phyloP scores from a whole-genome alignment of 1,140 invertebrate species.

The Steinernema feltiae region DNA sequence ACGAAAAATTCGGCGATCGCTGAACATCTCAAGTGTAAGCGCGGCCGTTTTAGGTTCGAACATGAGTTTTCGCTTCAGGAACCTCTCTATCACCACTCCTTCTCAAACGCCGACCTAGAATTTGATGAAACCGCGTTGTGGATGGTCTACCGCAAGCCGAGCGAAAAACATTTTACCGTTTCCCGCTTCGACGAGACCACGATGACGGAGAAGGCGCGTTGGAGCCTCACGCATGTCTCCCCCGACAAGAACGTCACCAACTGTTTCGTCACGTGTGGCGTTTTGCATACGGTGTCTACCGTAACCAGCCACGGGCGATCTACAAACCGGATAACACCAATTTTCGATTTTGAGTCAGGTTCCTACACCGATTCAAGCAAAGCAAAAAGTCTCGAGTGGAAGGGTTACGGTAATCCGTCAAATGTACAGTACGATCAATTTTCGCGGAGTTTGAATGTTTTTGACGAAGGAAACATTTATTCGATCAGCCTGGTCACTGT shows the following conservation, averaged over 20 bases:
- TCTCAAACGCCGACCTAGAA: not conserved
- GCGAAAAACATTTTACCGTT: not conserved
- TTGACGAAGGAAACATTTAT: slow-evolving; percentile 34
- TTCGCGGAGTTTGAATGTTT: slow-evolving; percentile 32
- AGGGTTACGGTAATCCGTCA: slow-evolving; percentile 20
- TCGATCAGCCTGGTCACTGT: slow-evolving; percentile 21
- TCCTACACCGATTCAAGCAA: not conserved
- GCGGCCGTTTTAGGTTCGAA: not conserved
- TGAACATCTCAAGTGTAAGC: slow-evolving; percentile 33
- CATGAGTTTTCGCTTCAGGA: not conserved
- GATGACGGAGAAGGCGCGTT: not conserved
- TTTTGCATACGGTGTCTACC: not conserved
- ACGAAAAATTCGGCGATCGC: slow-evolving; percentile 21
- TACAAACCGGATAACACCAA: slow-evolving; percentile 24
- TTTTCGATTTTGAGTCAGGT: slow-evolving; percentile 27
- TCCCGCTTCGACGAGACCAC: not conserved
- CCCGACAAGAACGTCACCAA: not conserved
- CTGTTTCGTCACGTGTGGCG: not conserved
- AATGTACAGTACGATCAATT: slow-evolving; percentile 34
- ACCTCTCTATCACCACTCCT: not conserved
- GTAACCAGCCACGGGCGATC: slow-evolving; percentile 17
- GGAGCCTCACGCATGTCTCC: not conserved
- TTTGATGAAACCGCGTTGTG: not conserved
- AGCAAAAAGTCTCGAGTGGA: not conserved
- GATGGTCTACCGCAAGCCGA: not conserved